Percentiles rank a stretch among this genome's conserved stretches.
phyloP scores from a whole-genome alignment of 2,797 vertebrate species.

The Scolopax rusticola region DNA sequence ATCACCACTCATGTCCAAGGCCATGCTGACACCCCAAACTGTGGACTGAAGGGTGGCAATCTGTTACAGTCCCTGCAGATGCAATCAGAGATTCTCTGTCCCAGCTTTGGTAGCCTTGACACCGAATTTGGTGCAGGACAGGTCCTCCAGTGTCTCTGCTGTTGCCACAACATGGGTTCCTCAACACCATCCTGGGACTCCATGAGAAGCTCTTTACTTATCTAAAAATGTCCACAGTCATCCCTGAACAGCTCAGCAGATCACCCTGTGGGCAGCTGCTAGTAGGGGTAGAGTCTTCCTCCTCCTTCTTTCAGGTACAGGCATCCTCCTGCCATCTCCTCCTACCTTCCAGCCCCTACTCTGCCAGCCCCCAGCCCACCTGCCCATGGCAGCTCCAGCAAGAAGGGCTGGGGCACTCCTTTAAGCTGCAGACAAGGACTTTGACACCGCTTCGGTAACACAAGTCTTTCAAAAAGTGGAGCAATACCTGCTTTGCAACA shows the following conservation, averaged over 20 bases:
- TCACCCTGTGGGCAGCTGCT: background rate
- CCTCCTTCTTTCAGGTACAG: background rate
- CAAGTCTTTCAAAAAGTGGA: background rate
- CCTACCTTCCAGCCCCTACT: background rate
- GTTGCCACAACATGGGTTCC: background rate
- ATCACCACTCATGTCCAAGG: background rate
- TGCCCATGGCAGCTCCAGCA: rapidly evolving
- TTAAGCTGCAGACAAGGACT: background rate
- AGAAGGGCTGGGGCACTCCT: background rate
- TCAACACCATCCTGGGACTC: background rate
- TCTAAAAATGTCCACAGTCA: background rate
- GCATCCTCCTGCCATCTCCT: background rate
- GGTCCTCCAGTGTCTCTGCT: background rate
- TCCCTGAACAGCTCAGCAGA: background rate
- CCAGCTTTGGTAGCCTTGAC: background rate
- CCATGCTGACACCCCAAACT: background rate
- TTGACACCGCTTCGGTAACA: rapidly evolving
- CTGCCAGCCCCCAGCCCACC: background rate
- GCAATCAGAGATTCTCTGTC: background rate
- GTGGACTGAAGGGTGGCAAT: background rate
- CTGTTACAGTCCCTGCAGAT: background rate
- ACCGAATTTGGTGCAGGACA: background rate
- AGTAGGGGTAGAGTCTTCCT: background rate
- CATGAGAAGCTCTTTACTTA: background rate
- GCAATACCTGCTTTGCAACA: background rate